A percentile compares a stretch with the other conserved stretches of the same genome.
phyloP scores from a whole-genome alignment of 2,888 invertebrate species.

The Agrotis puta region DNA sequence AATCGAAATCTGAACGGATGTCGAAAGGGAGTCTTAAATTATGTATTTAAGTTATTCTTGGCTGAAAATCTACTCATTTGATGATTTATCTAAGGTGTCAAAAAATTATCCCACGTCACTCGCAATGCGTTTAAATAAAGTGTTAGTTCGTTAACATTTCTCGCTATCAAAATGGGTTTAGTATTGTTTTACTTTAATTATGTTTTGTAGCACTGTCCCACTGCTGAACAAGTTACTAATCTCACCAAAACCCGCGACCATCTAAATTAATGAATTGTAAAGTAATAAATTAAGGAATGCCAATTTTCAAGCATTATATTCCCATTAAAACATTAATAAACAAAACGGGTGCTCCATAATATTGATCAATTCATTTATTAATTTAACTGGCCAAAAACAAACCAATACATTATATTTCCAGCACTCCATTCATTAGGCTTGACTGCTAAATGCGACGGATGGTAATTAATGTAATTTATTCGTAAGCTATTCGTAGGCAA shows the following conservation, averaged over 20 bases:
- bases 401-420: conserved; percentile 10
- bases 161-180: not conserved
- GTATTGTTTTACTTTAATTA: no score
- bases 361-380: conserved; percentile 27
- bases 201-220: no score
- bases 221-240: no score
- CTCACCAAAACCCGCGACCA: no score
- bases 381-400: not conserved
- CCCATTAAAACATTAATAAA: not conserved
- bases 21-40: not conserved
- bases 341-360: not conserved
- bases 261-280: no score
- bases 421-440: not conserved
- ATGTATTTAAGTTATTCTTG: conserved; percentile 2
- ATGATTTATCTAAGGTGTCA: no score
- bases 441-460: not conserved
- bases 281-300: no score
- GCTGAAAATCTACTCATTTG: not conserved
- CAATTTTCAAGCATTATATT: not conserved
- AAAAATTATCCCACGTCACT: no score
- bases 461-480: not conserved
- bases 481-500: not conserved
- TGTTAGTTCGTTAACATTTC: not conserved
- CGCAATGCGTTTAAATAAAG: no score
- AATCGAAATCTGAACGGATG: not conserved